Conservation (phyloP, 1,140 invertebrate genomes). For the Microplitis demolitor region DNA sequence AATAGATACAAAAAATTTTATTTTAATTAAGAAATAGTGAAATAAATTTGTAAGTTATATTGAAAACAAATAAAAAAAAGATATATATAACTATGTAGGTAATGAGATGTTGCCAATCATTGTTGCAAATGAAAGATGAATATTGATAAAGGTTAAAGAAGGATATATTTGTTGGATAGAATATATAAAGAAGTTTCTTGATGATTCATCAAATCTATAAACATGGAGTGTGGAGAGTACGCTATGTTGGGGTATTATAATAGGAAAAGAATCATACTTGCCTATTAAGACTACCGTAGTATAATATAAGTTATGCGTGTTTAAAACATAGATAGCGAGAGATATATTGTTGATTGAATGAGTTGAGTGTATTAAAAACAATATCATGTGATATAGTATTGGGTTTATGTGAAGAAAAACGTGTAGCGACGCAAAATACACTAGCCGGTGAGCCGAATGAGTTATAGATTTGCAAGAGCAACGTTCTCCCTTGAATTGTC, state of each 20-base stretch:
- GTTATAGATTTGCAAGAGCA: constrained; percentile 35
- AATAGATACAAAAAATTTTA: too few species aligned
- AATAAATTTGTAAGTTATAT: too few species aligned
- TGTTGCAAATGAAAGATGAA: background rate
- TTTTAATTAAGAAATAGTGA: too few species aligned
- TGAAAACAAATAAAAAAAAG: too few species aligned
- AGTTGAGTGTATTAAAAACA: constrained; percentile 13
- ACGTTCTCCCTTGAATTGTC: constrained; percentile 14
- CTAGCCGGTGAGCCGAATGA: constrained; percentile 29
- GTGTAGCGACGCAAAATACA: constrained; percentile 32
- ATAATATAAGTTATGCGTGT: constrained; percentile 10
- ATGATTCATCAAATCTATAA: constrained; percentile 19
- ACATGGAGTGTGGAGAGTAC: background rate
- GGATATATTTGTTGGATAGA: too few species aligned
- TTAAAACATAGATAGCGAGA: constrained; percentile 25
- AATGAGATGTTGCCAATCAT: too few species aligned
- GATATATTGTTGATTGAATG: constrained; percentile 12
- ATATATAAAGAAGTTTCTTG: background rate
- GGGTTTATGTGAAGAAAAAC: background rate
- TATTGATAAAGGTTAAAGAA: background rate
- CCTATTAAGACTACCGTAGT: constrained; percentile 5
- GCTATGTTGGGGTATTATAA: background rate
- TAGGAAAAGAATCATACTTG: constrained; percentile 25
- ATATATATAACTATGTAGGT: too few species aligned
- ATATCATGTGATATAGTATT: background rate